These are phyloP conservation scores for Acleris sparsana DNA, from an alignment of 2,888 invertebrate species.

Conservation along the genomic window DNA sequence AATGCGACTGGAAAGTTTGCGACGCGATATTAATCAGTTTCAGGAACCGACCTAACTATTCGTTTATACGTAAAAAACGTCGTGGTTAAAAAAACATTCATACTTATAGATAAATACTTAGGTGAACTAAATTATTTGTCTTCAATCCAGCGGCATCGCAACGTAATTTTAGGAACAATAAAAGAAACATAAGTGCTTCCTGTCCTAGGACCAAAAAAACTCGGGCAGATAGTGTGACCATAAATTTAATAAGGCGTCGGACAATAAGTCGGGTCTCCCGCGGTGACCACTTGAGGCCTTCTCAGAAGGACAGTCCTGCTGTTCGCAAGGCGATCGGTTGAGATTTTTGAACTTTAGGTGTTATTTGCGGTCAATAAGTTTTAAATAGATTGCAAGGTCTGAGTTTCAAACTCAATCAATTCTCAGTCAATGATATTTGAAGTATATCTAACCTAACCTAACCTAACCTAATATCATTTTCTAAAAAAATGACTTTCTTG, in stretches of 20 bases:
- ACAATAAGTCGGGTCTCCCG: conserved; percentile 57
- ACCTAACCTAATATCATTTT: too few species aligned
- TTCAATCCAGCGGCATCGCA: background rate
- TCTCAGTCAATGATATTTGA: too few species aligned
- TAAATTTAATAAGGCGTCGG: conserved; percentile 50
- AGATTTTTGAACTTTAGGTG: conserved; percentile 4
- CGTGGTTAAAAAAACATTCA: background rate
- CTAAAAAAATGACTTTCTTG: too few species aligned
- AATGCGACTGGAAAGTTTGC: too few species aligned
- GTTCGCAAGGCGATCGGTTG: conserved; percentile 49
- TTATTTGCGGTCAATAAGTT: too few species aligned
- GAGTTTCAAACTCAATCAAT: too few species aligned
- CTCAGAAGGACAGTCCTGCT: conserved; percentile 53
- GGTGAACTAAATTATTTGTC: background rate
- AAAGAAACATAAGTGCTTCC: conserved; percentile 26
- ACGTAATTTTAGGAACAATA: conserved; percentile 14
- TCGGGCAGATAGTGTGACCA: conserved; percentile 49
- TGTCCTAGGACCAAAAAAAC: conserved; percentile 30
- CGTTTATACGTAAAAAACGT: too few species aligned
- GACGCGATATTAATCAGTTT: too few species aligned
- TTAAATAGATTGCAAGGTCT: too few species aligned
- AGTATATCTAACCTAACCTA: too few species aligned
- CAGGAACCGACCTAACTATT: too few species aligned
- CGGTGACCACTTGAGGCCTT: conserved; percentile 59
- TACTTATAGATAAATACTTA: background rate